Conservation (phyloP, 1,140 invertebrate species). For the Zaprionus nigranus region DNA sequence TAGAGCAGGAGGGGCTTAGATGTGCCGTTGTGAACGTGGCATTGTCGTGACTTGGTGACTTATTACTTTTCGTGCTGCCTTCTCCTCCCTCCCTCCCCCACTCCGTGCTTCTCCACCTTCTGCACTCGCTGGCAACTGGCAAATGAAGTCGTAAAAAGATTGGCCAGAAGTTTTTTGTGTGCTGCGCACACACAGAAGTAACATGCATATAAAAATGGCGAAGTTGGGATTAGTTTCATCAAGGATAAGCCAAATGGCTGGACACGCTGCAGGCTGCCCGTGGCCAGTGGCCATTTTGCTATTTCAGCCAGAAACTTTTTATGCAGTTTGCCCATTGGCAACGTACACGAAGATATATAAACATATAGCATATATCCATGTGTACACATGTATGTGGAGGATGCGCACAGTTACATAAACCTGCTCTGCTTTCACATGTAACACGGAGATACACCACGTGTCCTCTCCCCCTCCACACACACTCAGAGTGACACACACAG, state of each 20-base stretch:
- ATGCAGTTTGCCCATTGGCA: conserved; percentile 63
- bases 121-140: conserved; percentile 50
- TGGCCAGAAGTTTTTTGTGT: conserved; percentile 81
- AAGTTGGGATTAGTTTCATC: conserved; percentile 83
- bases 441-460: conserved; percentile 31
- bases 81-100: background rate
- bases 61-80: conserved; percentile 74
- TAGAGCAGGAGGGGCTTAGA: conserved; percentile 25
- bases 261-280: conserved; percentile 48
- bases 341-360: background rate
- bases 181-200: conserved; percentile 67
- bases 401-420: conserved; percentile 51
- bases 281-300: conserved; percentile 53
- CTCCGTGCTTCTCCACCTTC: background rate
- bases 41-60: conserved; percentile 74
- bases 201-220: conserved; percentile 79
- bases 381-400: conserved; percentile 4
- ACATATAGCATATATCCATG: background rate
- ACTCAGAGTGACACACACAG: background rate
- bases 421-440: conserved; percentile 21
- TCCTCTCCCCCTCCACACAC: background rate
- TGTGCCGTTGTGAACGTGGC: conserved; percentile 43
- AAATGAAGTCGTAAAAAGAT: conserved; percentile 84
- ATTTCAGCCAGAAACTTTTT: conserved; percentile 75
- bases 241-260: conserved; percentile 82